These are phyloP conservation scores for Nothocercus nigrocapillus DNA, from an alignment of 2,113 vertebrate species.

Conservation along the genomic window DNA sequence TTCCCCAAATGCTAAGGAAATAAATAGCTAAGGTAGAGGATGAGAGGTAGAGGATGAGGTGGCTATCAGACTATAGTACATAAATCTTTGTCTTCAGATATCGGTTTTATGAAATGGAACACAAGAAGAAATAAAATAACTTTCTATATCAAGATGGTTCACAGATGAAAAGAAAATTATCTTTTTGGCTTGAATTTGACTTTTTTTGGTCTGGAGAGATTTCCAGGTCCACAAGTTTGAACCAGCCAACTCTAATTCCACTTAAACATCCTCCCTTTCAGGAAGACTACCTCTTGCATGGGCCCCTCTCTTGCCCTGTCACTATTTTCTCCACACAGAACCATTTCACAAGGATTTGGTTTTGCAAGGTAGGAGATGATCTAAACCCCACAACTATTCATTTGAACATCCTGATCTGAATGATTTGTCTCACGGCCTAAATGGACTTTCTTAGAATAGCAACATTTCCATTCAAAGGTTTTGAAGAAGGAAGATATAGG, in stretches of 20 bases:
- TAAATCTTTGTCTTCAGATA: neutral
- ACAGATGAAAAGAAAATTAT: neutral
- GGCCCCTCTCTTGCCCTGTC: fast-evolving
- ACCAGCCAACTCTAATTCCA: neutral
- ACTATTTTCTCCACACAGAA: neutral
- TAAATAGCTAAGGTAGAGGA: neutral
- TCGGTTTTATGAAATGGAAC: neutral
- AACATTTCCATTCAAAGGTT: neutral
- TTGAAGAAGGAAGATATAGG: neutral
- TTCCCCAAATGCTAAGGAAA: neutral
- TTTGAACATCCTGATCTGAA: neutral
- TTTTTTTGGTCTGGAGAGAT: neutral
- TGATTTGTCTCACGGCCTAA: neutral
- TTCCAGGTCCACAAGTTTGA: neutral
- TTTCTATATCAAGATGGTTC: neutral
- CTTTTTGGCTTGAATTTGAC: neutral
- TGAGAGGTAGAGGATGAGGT: neutral
- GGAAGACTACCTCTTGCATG: neutral
- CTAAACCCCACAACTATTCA: neutral
- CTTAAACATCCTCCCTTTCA: neutral
- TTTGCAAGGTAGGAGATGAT: neutral
- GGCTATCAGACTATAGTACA: neutral
- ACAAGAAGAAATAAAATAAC: neutral
- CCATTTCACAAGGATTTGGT: neutral
- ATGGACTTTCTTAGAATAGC: neutral